A percentile compares a stretch with the other conserved stretches of the same genome.
Conservation (phyloP, 37 sponge, comb jelly and placozoan genomes). For the Spongilla lacustris region DNA sequence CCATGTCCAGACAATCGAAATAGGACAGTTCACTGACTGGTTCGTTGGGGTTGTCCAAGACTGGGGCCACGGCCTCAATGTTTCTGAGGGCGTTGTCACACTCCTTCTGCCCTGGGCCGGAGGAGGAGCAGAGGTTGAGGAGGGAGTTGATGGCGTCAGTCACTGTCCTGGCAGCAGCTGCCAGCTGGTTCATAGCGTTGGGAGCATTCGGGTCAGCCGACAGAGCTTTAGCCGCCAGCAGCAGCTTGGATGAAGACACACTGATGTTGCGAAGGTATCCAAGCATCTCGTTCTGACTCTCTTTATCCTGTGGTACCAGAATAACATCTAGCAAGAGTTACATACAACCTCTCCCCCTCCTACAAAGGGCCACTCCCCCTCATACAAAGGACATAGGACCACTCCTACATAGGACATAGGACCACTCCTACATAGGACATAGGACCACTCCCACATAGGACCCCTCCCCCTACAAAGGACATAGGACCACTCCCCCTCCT, state of each 20-base stretch:
- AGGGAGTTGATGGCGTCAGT: conserved; percentile 97
- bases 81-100: conserved; percentile 97
- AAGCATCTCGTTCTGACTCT: conserved; percentile 68
- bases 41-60: conserved; percentile 88
- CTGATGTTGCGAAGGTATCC: conserved; percentile 80
- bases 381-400: not conserved
- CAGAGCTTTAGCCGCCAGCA: conserved; percentile 89
- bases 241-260: conserved; percentile 82
- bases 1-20: conserved; percentile 95
- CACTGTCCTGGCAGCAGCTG: conserved; percentile 87
- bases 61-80: conserved; percentile 84
- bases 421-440: not conserved
- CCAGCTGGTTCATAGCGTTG: conserved; percentile 91
- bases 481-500: too few relatives aligned
- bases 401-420: not conserved
- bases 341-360: too few relatives aligned
- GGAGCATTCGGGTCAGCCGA: conserved; percentile 98
- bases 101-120: conserved; percentile 95
- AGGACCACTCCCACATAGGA: not conserved
- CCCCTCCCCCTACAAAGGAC: not conserved
- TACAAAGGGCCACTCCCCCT: not conserved
- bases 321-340: not conserved
- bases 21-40: conserved; percentile 90
- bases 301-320: conserved; percentile 35
- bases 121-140: conserved; percentile 87